These are phyloP conservation scores for Pristionchus maxplancki DNA, from an alignment of 2,888 invertebrate genomes.

Conservation along the genomic window DNA sequence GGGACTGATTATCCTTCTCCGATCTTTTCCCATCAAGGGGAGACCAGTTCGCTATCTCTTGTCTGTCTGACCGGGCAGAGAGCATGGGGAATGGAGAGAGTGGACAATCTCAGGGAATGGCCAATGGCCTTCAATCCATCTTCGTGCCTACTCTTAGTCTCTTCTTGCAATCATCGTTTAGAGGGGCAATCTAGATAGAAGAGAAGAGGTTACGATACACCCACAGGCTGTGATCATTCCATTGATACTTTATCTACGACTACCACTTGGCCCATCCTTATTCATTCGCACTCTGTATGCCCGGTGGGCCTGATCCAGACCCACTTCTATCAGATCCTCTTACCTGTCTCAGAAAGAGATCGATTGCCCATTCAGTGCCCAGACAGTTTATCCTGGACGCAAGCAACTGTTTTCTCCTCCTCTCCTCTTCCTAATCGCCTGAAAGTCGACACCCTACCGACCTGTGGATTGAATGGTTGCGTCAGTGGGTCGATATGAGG, in stretches of 20 bases:
- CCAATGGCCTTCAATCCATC: slow-evolving; percentile 21
- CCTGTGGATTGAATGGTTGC: slow-evolving; percentile 36
- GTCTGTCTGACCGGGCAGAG: not conserved
- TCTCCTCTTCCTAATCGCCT: slow-evolving; percentile 20
- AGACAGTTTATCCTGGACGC: slow-evolving; percentile 12
- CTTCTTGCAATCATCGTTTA: not conserved
- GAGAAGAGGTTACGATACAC: not conserved
- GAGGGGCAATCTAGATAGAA: not conserved
- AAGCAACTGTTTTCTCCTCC: slow-evolving; percentile 24
- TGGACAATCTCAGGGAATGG: not conserved
- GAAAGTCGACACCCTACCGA: slow-evolving; percentile 10
- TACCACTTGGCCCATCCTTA: too few relatives aligned
- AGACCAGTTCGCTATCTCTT: not conserved
- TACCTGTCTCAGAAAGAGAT: slow-evolving; percentile 31
- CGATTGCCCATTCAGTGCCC: slow-evolving; percentile 10
- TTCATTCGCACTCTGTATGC: not conserved
- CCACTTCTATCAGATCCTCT: not conserved
- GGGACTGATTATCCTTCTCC: not conserved
- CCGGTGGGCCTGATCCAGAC: not conserved
- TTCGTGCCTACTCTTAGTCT: not conserved
- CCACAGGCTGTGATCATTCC: not conserved
- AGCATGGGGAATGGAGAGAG: not conserved
- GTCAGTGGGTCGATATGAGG: slow-evolving; percentile 19
- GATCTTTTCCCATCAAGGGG: not conserved
- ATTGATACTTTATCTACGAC: not conserved